These are phyloP conservation scores for Apostichopus japonicus DNA, from an alignment of 35 echinoderm and acorn worm genomes.

Conservation along the genomic window DNA sequence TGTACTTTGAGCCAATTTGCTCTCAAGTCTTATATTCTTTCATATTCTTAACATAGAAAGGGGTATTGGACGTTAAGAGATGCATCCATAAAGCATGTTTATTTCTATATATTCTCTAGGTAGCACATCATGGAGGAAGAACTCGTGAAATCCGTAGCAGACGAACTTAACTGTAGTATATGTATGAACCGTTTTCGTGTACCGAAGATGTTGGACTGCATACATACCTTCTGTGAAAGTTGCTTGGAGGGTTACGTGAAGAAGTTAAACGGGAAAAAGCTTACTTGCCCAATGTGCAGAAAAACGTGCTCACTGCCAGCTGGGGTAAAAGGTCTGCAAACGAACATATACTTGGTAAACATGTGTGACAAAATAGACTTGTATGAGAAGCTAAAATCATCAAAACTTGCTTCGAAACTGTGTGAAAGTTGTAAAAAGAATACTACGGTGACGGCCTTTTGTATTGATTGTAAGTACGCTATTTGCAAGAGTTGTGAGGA, in stretches of 20 bases:
- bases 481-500: neutral
- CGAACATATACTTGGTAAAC: conserved; percentile 5
- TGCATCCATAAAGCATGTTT: too few species aligned
- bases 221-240: too few species aligned
- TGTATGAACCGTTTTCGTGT: conserved; percentile 51
- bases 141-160: neutral
- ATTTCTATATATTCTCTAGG: too few species aligned
- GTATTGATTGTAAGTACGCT: conserved; percentile 16
- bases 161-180: conserved; percentile 77
- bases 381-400: neutral
- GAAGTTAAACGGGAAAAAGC: neutral
- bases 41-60: too few species aligned
- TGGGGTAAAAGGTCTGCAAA: neutral
- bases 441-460: neutral
- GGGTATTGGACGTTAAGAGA: too few species aligned
- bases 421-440: conserved; percentile 25
- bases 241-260: conserved; percentile 23
- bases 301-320: neutral
- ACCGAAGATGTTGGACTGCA: too few species aligned
- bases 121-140: neutral
- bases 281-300: conserved; percentile 30
- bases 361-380: conserved; percentile 19
- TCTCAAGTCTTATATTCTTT: too few species aligned
- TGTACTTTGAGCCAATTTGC: too few species aligned
- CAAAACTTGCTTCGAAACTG: neutral